Evolutionary conservation across 2,888 invertebrate species (phyloP).

Genomic region (Ceraclea dissimilis): DNA sequence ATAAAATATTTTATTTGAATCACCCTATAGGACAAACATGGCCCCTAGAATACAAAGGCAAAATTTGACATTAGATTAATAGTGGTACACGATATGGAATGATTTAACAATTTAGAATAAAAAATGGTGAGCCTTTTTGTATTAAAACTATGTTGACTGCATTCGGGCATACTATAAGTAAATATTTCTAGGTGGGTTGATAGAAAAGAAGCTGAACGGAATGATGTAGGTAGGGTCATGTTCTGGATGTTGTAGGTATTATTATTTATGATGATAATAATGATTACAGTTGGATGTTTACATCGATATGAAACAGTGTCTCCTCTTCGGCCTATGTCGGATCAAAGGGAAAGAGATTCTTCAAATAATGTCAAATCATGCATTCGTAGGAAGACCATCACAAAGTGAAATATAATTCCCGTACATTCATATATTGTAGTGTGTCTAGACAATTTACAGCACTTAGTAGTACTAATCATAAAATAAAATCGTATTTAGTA

Average conservation of each 20-base stretch:
- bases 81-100: slow-evolving; percentile 9
- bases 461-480: too few species aligned
- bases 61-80: slow-evolving; percentile 21
- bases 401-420: too few species aligned
- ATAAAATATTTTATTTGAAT: too few species aligned
- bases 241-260: not conserved
- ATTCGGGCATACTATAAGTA: too few species aligned
- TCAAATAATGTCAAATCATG: slow-evolving; percentile 16
- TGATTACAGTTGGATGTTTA: slow-evolving; percentile 21
- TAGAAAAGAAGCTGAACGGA: not conserved
- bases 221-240: not conserved
- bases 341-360: slow-evolving; percentile 9
- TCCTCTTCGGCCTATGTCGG: slow-evolving; percentile 11
- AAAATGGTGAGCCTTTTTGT: not conserved
- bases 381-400: slow-evolving; percentile 6
- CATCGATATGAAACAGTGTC: slow-evolving; percentile 21
- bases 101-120: slow-evolving; percentile 17
- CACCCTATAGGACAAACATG: not conserved
- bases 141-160: not conserved
- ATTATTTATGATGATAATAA: slow-evolving; percentile 11
- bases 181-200: not conserved
- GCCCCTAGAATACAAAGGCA: slow-evolving; percentile 3
- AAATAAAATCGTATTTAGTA: too few species aligned
- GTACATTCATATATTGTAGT: too few species aligned
- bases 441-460: too few species aligned